Evolutionary conservation across 2,888 invertebrate genomes (phyloP).

Genomic region (Lasioglossum villosulum): DNA sequence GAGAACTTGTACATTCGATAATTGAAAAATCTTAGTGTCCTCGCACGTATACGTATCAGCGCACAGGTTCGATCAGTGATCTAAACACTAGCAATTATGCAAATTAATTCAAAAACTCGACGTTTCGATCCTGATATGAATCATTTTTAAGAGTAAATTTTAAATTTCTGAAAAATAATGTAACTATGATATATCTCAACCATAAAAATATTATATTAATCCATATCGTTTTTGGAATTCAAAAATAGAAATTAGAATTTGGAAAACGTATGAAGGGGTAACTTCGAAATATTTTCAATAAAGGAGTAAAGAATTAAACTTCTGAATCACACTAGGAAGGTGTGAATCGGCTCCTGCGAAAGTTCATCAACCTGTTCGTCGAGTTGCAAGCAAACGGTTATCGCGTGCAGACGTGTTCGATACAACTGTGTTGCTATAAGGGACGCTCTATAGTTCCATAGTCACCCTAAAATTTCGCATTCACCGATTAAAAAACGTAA

Average conservation of each 20-base stretch:
- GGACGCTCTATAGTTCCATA: background rate
- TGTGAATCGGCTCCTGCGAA: background rate
- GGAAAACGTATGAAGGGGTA: background rate
- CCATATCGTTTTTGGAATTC: no score
- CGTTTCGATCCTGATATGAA: no score
- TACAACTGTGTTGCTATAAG: background rate
- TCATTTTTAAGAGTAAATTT: no score
- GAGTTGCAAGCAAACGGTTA: slow-evolving; percentile 8
- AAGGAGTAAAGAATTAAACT: background rate
- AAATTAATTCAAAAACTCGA: no score
- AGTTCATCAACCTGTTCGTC: slow-evolving; percentile 6
- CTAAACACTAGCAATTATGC: no score
- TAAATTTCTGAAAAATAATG: no score
- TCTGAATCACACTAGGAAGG: background rate
- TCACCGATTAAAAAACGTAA: slow-evolving; percentile 1
- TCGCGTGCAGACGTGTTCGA: slow-evolving; percentile 13
- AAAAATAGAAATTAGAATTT: background rate
- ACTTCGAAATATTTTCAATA: background rate
- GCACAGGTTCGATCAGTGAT: no score
- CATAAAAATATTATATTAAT: background rate
- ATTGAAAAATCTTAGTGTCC: background rate
- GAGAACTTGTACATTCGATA: background rate
- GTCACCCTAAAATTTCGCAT: background rate
- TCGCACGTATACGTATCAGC: background rate
- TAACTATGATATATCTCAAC: no score